Conservation (phyloP, 2,888 invertebrate genomes). For the Smittia aterrima region DNA sequence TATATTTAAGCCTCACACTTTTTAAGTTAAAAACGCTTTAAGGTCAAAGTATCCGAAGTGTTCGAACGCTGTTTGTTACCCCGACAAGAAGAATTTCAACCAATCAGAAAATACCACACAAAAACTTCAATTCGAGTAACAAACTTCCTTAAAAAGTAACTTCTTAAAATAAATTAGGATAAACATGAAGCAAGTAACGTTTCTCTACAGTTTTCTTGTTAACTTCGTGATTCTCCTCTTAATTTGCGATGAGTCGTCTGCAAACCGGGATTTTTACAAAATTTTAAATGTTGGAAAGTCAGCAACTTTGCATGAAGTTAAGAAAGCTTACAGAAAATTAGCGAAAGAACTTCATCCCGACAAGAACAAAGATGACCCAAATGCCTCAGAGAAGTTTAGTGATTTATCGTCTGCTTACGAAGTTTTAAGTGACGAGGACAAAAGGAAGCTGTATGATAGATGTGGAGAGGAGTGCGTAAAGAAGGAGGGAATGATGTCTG, state of each 20-base stretch:
- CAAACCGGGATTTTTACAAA: constrained; percentile 89
- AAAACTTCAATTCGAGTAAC: too few species aligned
- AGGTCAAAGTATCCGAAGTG: too few species aligned
- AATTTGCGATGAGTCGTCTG: constrained; percentile 46
- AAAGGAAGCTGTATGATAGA: constrained; percentile 89
- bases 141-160: too few species aligned
- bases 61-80: too few species aligned
- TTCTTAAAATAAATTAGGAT: not conserved
- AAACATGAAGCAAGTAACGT: not conserved
- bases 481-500: constrained; percentile 70
- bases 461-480: constrained; percentile 97
- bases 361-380: constrained; percentile 91
- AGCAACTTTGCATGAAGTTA: constrained; percentile 91
- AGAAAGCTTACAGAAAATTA: constrained; percentile 92
- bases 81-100: too few species aligned
- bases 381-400: constrained; percentile 91
- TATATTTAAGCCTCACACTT: too few species aligned
- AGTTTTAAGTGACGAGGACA: constrained; percentile 88
- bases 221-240: not conserved
- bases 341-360: constrained; percentile 98
- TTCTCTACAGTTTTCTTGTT: not conserved
- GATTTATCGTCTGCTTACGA: constrained; percentile 96
- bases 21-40: too few species aligned
- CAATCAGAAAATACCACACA: too few species aligned
- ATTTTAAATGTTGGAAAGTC: constrained; percentile 82